Evolutionary conservation across 2,888 invertebrate species (phyloP), one percentile per base, ranked within the genome.

Genomic region (Aethes cnicana): DNA sequence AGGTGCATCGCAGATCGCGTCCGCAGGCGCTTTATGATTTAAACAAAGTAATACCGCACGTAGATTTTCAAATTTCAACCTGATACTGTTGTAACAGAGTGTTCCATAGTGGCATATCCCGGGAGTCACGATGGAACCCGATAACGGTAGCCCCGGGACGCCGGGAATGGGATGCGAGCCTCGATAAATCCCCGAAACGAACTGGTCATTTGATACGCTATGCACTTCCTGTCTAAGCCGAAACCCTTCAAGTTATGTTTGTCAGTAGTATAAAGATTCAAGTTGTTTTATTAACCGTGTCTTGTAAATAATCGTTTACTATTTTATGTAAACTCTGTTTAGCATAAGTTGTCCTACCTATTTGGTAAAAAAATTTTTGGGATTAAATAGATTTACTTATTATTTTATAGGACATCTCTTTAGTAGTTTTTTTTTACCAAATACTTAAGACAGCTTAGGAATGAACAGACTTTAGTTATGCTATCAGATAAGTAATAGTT

Each of bases 191-290:
- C 71, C 68, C 58, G 62, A 63, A 63, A 68, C 62, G 61, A n/a
- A 56, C 61, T 62, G 67, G 74, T 72, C 61, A 79, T 74, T 63
- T 63, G 82, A 83, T 78, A 81, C 70, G 67, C 68, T 69, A 70
- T 68, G 68, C 63, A 64, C 66, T 66, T 52, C 46, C 44, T 23
- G 32, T 11, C 9, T 20, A 30, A 52, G 32, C 23, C 11, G 16
- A 42, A 41, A 21, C 28, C 11, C 7, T 23, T 39, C 25, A 9
- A 5, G 14, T 11, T 12, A 9, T 28, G 11, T n/a, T n/a, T n/a
- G n/a, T n/a, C n/a, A n/a, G n/a, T n/a, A n/a, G n/a, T n/a, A n/a
- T n/a, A n/a, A n/a, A n/a, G n/a, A n/a, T n/a, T n/a, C n/a, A n/a
- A n/a, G n/a, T n/a, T n/a, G n/a, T n/a, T n/a, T n/a, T n/a, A n/a